A percentile compares a stretch with the other conserved stretches of the same genome.
phyloP scores from a whole-genome alignment of 2,797 vertebrate species.

The Pantherophis vulpinus region DNA sequence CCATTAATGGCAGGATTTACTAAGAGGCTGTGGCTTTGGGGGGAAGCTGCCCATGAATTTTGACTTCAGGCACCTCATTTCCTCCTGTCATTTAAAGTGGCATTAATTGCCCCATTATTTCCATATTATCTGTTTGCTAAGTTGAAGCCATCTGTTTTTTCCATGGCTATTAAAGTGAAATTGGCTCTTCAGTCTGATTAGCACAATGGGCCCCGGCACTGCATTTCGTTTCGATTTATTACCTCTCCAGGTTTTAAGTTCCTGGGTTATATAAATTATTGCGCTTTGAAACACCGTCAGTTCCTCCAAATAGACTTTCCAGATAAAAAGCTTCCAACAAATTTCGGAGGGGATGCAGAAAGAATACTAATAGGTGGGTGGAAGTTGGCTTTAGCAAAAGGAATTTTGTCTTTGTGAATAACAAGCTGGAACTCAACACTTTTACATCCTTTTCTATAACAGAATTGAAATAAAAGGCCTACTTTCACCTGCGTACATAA shows the following conservation, averaged over 20 bases:
- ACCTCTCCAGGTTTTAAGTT: neutral
- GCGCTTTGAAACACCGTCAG: neutral
- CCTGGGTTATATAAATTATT: neutral
- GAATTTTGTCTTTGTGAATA: neutral
- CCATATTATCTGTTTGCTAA: neutral
- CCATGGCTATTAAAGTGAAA: neutral
- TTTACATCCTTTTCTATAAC: too few species aligned
- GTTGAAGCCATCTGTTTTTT: neutral
- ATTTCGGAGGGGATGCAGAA: neutral
- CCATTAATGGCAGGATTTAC: neutral
- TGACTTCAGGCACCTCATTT: neutral
- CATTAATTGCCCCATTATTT: neutral
- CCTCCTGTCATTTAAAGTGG: neutral
- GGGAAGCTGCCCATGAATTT: too few species aligned
- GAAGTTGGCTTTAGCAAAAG: neutral
- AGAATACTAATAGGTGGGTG: neutral
- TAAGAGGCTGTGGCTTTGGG: neutral
- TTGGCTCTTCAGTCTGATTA: neutral
- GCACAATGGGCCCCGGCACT: neutral
- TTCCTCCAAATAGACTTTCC: neutral
- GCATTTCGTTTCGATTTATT: neutral
- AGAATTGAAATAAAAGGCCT: neutral
- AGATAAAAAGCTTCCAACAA: neutral
- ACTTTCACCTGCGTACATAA: neutral
- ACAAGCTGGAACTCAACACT: neutral